Percentiles rank a stretch among this genome's conserved stretches.
Evolutionary conservation across 2,888 invertebrate species (phyloP).

Genomic region (Erebia ligea): DNA sequence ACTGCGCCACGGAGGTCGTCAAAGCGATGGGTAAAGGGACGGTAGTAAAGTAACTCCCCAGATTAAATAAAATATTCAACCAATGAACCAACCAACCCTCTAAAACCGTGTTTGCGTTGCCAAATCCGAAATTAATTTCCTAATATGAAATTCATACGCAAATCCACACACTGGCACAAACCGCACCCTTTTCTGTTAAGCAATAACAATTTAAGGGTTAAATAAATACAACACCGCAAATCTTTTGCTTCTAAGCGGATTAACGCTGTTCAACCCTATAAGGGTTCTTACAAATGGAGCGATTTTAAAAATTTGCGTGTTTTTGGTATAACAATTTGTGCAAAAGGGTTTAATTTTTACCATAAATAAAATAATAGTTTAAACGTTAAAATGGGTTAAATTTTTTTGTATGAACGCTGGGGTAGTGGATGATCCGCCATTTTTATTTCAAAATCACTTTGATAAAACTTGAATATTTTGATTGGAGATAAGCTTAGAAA

Average conservation of each 20-base stretch:
- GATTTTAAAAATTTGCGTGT: constrained; percentile 11
- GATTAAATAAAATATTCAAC: not conserved
- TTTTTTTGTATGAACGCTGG: too few relatives aligned
- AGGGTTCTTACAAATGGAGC: constrained; percentile 18
- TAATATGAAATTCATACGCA: constrained; percentile 23
- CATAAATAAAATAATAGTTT: too few relatives aligned
- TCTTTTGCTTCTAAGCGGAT: constrained; percentile 36
- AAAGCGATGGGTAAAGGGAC: too few relatives aligned
- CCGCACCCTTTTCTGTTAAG: constrained; percentile 32
- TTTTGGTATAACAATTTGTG: too few relatives aligned
- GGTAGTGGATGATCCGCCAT: too few relatives aligned
- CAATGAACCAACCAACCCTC: not conserved
- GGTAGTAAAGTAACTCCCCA: too few relatives aligned
- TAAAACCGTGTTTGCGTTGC: not conserved
- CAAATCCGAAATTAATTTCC: not conserved
- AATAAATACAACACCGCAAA: constrained; percentile 36
- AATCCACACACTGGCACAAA: constrained; percentile 15
- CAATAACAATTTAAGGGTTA: constrained; percentile 35
- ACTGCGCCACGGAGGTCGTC: too few relatives aligned
- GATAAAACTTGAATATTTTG: too few relatives aligned
- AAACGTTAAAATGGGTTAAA: too few relatives aligned
- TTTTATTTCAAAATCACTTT: too few relatives aligned
- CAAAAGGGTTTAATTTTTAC: too few relatives aligned
- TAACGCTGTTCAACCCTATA: constrained; percentile 22
- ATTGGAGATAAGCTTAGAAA: too few relatives aligned